These are phyloP conservation scores for Drosophila chauvacae DNA, from an alignment of 1,140 invertebrate species.

Conservation along the genomic window DNA sequence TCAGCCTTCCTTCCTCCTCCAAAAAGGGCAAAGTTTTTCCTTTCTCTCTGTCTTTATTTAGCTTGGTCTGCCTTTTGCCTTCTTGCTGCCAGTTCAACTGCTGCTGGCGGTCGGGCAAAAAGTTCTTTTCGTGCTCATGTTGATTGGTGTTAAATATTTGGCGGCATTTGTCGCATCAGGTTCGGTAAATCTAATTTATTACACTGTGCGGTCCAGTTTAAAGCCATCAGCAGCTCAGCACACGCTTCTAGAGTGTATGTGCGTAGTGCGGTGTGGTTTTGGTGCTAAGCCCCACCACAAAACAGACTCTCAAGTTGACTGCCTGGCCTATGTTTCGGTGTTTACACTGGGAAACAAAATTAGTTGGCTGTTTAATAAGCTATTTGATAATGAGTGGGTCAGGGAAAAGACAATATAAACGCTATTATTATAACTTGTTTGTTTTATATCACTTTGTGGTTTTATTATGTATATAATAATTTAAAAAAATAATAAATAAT, in stretches of 20 bases:
- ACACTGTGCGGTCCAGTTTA: conserved; percentile 62
- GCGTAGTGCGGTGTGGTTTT: conserved; percentile 32
- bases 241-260: background rate
- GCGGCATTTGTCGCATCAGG: conserved; percentile 61
- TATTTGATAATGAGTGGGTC: background rate
- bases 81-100: conserved; percentile 10
- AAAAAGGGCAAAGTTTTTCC: conserved; percentile 69
- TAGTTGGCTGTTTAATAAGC: background rate
- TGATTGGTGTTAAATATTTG: conserved; percentile 82
- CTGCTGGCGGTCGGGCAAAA: conserved; percentile 3
- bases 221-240: conserved; percentile 47
- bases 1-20: background rate
- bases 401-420: background rate
- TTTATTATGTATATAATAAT: too few species aligned
- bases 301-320: conserved; percentile 4
- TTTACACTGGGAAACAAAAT: background rate
- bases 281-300: conserved; percentile 43
- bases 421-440: too few species aligned
- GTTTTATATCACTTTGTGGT: too few species aligned
- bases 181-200: conserved; percentile 79
- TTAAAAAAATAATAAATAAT: too few species aligned
- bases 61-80: conserved; percentile 1
- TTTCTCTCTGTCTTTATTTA: conserved; percentile 43
- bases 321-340: background rate
- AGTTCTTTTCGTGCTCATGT: conserved; percentile 49